These are phyloP conservation scores for Hycleus phaleratus DNA, from an alignment of 1,140 invertebrate genomes.

Conservation along the genomic window DNA sequence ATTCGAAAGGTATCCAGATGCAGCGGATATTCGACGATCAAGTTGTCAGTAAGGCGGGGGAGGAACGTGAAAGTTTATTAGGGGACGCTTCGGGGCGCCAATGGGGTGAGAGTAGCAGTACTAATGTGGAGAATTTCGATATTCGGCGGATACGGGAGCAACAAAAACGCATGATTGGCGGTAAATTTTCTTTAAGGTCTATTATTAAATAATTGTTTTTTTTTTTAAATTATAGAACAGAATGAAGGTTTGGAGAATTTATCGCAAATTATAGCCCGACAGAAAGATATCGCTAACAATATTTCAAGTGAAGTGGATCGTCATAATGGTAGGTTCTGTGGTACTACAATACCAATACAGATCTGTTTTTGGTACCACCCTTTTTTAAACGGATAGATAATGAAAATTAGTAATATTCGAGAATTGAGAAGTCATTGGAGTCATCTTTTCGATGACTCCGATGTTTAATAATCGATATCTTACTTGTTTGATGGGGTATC, in stretches of 20 bases:
- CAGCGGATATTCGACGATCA: conserved; percentile 47
- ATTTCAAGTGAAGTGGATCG: conserved; percentile 69
- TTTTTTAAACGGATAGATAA: too few species aligned
- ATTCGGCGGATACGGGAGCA: conserved; percentile 9
- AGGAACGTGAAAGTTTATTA: conserved; percentile 28
- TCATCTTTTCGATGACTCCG: too few species aligned
- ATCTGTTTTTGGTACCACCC: too few species aligned
- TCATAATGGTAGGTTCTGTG: conserved; percentile 58
- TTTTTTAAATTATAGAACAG: conserved; percentile 52
- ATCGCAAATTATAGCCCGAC: conserved; percentile 65
- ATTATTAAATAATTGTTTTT: background rate
- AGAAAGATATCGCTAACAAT: conserved; percentile 67
- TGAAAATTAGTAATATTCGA: too few species aligned
- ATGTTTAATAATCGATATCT: too few species aligned
- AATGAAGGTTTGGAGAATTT: conserved; percentile 68
- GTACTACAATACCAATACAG: too few species aligned
- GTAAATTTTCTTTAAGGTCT: conserved; percentile 20
- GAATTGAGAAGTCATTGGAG: too few species aligned
- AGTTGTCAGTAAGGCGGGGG: conserved; percentile 24
- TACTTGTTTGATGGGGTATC: too few species aligned
- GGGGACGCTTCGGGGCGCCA: background rate
- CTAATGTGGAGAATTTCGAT: background rate
- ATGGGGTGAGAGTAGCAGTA: background rate
- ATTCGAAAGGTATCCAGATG: conserved; percentile 51
- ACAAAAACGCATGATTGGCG: conserved; percentile 33